Percentiles rank a stretch among this genome's conserved stretches.
Conservation (phyloP, 2,888 invertebrate species). For the Dryobotodes eremita region DNA sequence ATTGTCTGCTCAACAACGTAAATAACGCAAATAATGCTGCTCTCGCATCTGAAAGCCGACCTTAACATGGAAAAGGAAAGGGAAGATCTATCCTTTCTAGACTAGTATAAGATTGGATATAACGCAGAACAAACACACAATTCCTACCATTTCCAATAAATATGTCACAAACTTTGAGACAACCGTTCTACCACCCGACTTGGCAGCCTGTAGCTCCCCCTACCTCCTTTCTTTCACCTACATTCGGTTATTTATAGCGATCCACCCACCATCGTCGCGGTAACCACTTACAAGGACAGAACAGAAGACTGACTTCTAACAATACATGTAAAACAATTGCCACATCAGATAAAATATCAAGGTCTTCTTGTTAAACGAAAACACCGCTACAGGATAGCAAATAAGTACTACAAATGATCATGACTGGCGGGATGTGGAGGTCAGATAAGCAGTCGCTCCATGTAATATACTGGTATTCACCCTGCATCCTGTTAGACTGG, state of each 20-base stretch:
- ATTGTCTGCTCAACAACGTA: no score
- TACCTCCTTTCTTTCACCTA: slow-evolving; percentile 61
- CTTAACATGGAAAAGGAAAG: neutral
- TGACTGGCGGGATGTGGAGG: no score
- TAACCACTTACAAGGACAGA: slow-evolving; percentile 1
- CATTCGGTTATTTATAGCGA: slow-evolving; percentile 48
- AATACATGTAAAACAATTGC: neutral
- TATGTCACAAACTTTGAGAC: slow-evolving; percentile 28
- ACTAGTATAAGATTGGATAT: neutral
- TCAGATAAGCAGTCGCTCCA: no score
- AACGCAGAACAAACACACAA: neutral
- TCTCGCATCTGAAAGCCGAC: no score
- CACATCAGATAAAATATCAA: neutral
- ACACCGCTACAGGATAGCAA: neutral
- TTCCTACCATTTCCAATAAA: slow-evolving; percentile 33
- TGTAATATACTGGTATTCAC: no score
- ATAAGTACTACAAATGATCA: no score
- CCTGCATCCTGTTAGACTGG: neutral
- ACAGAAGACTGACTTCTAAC: slow-evolving; percentile 22
- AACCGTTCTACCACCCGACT: slow-evolving; percentile 31
- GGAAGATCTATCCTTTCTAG: neutral
- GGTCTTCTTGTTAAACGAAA: neutral
- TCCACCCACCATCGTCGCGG: slow-evolving; percentile 41
- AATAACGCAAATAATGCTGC: no score
- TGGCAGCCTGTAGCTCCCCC: slow-evolving; percentile 38